These are phyloP conservation scores for Micropterix aruncella DNA, from an alignment of 2,888 invertebrate species.

Conservation along the genomic window DNA sequence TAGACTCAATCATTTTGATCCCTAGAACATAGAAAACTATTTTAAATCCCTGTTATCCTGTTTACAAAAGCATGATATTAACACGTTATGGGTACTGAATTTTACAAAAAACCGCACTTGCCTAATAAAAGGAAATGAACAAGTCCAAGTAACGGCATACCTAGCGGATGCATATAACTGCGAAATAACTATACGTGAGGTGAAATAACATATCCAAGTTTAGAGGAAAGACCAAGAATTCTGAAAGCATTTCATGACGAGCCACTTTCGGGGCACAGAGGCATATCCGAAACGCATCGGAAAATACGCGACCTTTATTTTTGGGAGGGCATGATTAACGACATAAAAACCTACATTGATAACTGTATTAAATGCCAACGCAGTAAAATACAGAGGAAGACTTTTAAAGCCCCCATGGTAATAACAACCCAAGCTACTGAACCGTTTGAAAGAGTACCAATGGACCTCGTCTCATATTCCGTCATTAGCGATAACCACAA, in stretches of 20 bases:
- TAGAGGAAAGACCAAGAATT: slow-evolving; percentile 15
- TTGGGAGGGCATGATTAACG: slow-evolving; percentile 15
- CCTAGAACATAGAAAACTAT: slow-evolving; percentile 16
- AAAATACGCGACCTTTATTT: slow-evolving; percentile 16
- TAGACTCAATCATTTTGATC: too few relatives aligned
- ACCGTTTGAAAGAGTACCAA: too few relatives aligned
- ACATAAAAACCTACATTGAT: too few relatives aligned
- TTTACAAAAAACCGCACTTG: slow-evolving; percentile 13
- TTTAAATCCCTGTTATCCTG: slow-evolving; percentile 16
- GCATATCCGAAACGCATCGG: slow-evolving; percentile 15
- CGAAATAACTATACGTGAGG: slow-evolving; percentile 15
- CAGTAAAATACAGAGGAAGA: too few relatives aligned
- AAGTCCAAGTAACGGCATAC: slow-evolving; percentile 14
- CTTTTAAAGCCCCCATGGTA: too few relatives aligned
- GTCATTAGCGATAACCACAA: slow-evolving; percentile 15
- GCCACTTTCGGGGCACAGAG: slow-evolving; percentile 16
- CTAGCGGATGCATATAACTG: slow-evolving; percentile 15
- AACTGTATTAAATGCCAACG: too few relatives aligned
- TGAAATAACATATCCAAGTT: slow-evolving; percentile 12
- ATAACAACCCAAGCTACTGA: too few relatives aligned
- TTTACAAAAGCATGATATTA: slow-evolving; percentile 10
- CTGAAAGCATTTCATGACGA: slow-evolving; percentile 16
- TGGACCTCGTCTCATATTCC: slow-evolving; percentile 17
- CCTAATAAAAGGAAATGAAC: slow-evolving; percentile 13
- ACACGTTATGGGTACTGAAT: slow-evolving; percentile 13